phyloP scores from a whole-genome alignment of 2,113 vertebrate genomes.

The Aegithalos caudatus region DNA sequence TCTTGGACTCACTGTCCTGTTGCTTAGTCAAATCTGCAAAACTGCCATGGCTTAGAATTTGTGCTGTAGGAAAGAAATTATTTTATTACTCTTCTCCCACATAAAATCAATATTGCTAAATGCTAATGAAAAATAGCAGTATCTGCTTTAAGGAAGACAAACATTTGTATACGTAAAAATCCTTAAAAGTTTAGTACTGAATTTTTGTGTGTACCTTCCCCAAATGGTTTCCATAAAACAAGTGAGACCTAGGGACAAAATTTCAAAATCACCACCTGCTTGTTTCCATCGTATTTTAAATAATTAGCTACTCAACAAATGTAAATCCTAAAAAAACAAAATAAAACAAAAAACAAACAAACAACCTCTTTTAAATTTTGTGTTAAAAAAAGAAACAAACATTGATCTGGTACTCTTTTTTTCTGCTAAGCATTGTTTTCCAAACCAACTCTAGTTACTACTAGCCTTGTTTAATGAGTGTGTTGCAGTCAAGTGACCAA shows the following conservation, averaged over 20 bases:
- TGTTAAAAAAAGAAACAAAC: background rate
- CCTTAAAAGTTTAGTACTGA: background rate
- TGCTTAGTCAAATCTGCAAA: background rate
- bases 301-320: background rate
- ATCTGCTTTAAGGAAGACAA: background rate
- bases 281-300: background rate
- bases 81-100: background rate
- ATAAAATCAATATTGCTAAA: background rate
- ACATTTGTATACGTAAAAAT: background rate
- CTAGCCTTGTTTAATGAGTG: background rate
- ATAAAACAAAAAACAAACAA: too few species aligned
- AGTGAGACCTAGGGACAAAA: background rate
- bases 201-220: background rate
- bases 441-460: background rate
- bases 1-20: background rate
- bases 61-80: background rate
- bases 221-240: background rate
- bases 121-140: background rate
- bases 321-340: background rate
- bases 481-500: background rate
- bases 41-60: background rate
- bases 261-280: conserved; percentile 27
- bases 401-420: background rate
- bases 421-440: background rate
- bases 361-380: too few species aligned